Evolutionary conservation across 2,113 vertebrate genomes (phyloP).

Genomic region (Eulemur rufifrons): DNA sequence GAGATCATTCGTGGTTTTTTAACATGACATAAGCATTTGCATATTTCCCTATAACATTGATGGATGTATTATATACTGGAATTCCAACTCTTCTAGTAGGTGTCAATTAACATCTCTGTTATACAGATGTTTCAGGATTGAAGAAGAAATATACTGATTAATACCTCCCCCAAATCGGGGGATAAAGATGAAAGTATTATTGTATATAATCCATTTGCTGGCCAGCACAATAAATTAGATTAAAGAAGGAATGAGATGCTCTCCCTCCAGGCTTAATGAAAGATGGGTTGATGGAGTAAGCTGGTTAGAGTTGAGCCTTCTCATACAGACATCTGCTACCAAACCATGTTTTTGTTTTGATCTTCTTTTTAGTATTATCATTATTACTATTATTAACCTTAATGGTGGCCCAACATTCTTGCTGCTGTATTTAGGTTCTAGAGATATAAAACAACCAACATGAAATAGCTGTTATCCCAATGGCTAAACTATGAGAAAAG

Average conservation of each 20-base stretch:
- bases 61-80: not conserved
- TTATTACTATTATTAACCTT: constrained; percentile 64
- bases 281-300: constrained; percentile 69
- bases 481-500: not conserved
- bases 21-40: not conserved
- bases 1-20: not conserved
- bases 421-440: constrained; percentile 40
- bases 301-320: constrained; percentile 66
- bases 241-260: constrained; percentile 72
- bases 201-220: constrained; percentile 61
- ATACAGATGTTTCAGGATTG: constrained; percentile 46
- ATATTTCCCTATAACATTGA: not conserved
- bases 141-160: constrained; percentile 61
- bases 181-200: constrained; percentile 69
- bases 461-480: constrained; percentile 1
- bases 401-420: constrained; percentile 52
- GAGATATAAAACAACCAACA: constrained; percentile 35
- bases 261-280: constrained; percentile 69
- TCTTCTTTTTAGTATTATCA: constrained; percentile 41
- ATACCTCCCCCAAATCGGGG: constrained; percentile 53
- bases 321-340: constrained; percentile 75
- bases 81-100: not conserved
- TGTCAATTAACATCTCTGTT: constrained; percentile 49
- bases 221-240: constrained; percentile 77
- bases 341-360: constrained; percentile 58